These are phyloP conservation scores for Oikopleura dioica DNA, from an alignment of 23 tunicate genomes.

Conservation along the genomic window DNA sequence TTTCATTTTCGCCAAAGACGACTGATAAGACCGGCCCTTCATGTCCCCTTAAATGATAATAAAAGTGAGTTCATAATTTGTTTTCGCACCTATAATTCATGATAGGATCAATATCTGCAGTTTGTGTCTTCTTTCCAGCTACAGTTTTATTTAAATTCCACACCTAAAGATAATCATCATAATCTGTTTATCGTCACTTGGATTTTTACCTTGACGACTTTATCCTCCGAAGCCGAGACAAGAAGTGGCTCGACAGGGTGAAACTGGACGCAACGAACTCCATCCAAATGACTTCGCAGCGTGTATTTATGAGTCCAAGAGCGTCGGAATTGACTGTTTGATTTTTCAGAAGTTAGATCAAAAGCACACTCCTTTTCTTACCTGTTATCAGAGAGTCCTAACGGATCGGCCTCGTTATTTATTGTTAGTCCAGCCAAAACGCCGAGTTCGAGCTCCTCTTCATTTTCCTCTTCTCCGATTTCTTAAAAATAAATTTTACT, in stretches of 20 bases:
- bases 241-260: constrained; percentile 49
- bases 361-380: not conserved
- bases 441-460: constrained; percentile 54
- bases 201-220: constrained; percentile 33
- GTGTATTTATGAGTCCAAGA: constrained; percentile 77
- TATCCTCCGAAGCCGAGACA: constrained; percentile 81
- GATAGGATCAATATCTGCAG: constrained; percentile 69
- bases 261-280: constrained; percentile 50
- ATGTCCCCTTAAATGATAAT: constrained; percentile 5
- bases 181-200: not conserved
- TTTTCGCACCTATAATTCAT: not conserved
- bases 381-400: constrained; percentile 1
- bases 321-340: constrained; percentile 26
- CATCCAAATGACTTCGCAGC: constrained; percentile 74
- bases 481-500: not conserved
- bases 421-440: constrained; percentile 79
- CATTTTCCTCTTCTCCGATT: constrained; percentile 19
- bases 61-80: not conserved
- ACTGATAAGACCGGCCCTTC: constrained; percentile 55
- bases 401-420: constrained; percentile 82
- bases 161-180: no score
- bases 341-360: no score
- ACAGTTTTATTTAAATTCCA: constrained; percentile 83
- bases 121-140: constrained; percentile 44
- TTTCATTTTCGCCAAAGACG: constrained; percentile 29